Conservation (phyloP, 1,140 invertebrate species). For the Drosophila rufa region DNA sequence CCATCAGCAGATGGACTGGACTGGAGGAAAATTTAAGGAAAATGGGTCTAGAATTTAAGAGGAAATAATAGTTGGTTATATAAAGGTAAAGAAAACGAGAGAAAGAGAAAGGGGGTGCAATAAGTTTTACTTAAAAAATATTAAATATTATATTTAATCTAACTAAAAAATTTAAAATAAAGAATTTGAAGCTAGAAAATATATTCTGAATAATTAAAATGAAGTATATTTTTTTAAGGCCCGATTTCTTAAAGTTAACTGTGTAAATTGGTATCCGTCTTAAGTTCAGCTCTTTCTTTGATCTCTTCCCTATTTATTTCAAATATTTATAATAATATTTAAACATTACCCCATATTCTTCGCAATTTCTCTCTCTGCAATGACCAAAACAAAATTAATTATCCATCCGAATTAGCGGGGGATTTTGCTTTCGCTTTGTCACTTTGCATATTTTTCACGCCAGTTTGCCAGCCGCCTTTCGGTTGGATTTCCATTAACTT, state of each 20-base stretch:
- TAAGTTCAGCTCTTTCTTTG: not conserved
- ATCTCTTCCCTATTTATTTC: not conserved
- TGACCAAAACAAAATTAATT: slow-evolving; percentile 71
- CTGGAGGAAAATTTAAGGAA: slow-evolving; percentile 3
- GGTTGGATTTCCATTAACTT: slow-evolving; percentile 71
- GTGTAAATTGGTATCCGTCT: no score
- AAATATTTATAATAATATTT: not conserved
- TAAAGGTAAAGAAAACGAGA: no score
- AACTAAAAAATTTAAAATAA: no score
- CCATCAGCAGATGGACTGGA: not conserved
- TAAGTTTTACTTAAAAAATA: not conserved
- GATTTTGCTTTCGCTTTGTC: slow-evolving; percentile 53
- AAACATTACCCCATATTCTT: no score
- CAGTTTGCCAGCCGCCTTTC: slow-evolving; percentile 30
- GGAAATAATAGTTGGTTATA: no score
- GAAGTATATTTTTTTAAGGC: not conserved
- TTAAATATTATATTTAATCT: no score
- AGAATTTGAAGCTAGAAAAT: no score
- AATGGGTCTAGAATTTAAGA: not conserved
- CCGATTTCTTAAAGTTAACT: no score
- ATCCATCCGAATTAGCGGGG: slow-evolving; percentile 71
- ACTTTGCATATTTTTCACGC: slow-evolving; percentile 77
- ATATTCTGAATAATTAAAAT: not conserved
- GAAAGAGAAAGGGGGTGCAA: no score
- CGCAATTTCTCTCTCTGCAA: slow-evolving; percentile 22